These are phyloP conservation scores for Eurytoma adleriae DNA, from an alignment of 2,888 invertebrate genomes.

Conservation along the genomic window DNA sequence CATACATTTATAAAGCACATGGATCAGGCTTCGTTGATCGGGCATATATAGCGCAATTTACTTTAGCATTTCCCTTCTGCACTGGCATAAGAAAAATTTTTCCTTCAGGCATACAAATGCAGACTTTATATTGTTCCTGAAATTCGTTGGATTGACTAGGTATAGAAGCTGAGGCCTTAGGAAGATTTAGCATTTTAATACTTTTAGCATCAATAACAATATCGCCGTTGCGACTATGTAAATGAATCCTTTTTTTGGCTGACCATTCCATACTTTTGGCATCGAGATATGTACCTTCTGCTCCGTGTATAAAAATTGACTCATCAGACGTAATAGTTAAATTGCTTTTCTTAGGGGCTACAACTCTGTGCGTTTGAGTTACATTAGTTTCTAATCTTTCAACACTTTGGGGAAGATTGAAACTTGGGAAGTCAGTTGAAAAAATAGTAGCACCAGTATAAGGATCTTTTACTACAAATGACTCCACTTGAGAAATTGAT, in stretches of 20 bases:
- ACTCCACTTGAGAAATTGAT: slow-evolving; percentile 82
- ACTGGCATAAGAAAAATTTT: slow-evolving; percentile 88
- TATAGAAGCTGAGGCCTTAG: slow-evolving; percentile 78
- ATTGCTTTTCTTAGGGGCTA: slow-evolving; percentile 84
- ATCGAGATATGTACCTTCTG: slow-evolving; percentile 87
- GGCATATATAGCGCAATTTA: slow-evolving; percentile 82
- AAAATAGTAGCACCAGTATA: slow-evolving; percentile 81
- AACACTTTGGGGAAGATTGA: slow-evolving; percentile 84
- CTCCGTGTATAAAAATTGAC: slow-evolving; percentile 84
- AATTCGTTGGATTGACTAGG: slow-evolving; percentile 68
- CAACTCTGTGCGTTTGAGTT: slow-evolving; percentile 84
- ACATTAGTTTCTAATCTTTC: slow-evolving; percentile 82
- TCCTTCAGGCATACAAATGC: slow-evolving; percentile 93
- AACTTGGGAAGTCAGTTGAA: slow-evolving; percentile 85
- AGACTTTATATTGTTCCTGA: slow-evolving; percentile 87
- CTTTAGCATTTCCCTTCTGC: slow-evolving; percentile 77
- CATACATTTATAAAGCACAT: slow-evolving; percentile 71
- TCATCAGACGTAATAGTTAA: slow-evolving; percentile 83
- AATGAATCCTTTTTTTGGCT: slow-evolving; percentile 87
- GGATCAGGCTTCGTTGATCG: slow-evolving; percentile 81
- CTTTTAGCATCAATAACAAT: slow-evolving; percentile 84
- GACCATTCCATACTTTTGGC: slow-evolving; percentile 84
- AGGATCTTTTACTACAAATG: slow-evolving; percentile 84
- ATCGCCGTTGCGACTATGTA: slow-evolving; percentile 87
- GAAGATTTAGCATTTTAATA: slow-evolving; percentile 79